Evolutionary conservation across 2,888 invertebrate species (phyloP).

Genomic region (Sialis lutaria): DNA sequence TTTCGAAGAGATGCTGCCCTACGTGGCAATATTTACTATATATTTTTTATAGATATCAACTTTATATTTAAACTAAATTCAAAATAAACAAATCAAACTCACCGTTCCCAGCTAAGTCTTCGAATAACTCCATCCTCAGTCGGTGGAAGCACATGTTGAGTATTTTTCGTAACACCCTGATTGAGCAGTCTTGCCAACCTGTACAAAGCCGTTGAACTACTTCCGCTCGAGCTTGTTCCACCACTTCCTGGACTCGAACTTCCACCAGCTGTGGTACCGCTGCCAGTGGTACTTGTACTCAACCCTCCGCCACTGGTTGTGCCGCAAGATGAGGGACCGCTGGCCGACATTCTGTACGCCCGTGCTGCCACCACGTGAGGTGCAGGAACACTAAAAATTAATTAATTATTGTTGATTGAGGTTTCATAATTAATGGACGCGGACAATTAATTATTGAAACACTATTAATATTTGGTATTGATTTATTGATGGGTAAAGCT

Average conservation of each 20-base stretch:
- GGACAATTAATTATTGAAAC: too few species aligned
- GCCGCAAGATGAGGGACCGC: conserved; percentile 16
- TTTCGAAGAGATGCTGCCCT: too few species aligned
- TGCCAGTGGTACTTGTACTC: conserved; percentile 12
- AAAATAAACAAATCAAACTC: conserved; percentile 12
- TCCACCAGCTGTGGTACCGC: conserved; percentile 16
- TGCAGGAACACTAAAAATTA: conserved; percentile 29
- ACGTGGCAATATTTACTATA: too few species aligned
- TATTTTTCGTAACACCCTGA: conserved; percentile 26
- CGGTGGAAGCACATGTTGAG: conserved; percentile 25
- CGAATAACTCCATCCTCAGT: conserved; percentile 30
- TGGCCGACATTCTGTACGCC: conserved; percentile 30
- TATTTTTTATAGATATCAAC: too few species aligned
- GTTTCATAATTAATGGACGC: too few species aligned
- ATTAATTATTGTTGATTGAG: background rate
- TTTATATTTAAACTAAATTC: too few species aligned
- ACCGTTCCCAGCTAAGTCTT: conserved; percentile 48
- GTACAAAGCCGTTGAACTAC: conserved; percentile 26
- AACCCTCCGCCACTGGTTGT: conserved; percentile 14
- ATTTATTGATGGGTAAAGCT: too few species aligned
- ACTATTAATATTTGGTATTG: too few species aligned
- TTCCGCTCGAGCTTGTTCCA: conserved; percentile 11
- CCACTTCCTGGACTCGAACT: conserved; percentile 21
- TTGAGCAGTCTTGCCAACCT: conserved; percentile 35
- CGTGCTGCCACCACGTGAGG: conserved; percentile 37